These are phyloP conservation scores for Tragelaphus imberbis DNA, from an alignment of 2,113 vertebrate species.

Conservation along the genomic window DNA sequence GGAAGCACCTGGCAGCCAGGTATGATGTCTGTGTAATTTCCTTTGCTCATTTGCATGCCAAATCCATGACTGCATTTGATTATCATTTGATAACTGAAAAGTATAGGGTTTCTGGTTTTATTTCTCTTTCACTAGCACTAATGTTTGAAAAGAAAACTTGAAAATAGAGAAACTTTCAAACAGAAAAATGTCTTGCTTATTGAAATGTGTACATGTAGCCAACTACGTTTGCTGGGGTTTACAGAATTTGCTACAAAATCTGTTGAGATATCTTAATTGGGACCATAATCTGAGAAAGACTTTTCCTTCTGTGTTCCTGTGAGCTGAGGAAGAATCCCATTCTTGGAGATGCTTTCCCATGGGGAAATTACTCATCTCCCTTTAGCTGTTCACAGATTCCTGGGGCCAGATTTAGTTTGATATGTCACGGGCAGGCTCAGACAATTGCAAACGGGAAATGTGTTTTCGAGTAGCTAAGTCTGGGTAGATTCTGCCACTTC, in stretches of 20 bases:
- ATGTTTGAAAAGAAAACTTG: background rate
- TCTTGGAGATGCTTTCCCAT: background rate
- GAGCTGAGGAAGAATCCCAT: background rate
- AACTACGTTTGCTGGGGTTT: background rate
- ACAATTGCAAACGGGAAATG: background rate
- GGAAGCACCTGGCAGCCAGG: background rate
- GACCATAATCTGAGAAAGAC: background rate
- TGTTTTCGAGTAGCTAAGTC: background rate
- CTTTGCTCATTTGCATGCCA: background rate
- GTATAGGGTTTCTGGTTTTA: background rate
- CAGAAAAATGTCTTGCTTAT: background rate
- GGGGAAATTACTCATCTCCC: constrained; percentile 2
- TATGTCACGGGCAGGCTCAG: background rate
- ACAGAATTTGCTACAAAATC: background rate
- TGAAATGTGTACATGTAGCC: background rate
- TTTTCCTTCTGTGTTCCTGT: background rate
- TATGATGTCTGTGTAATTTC: background rate
- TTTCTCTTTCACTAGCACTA: constrained; percentile 15
- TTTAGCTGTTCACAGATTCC: background rate
- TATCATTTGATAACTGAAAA: background rate
- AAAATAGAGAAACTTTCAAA: background rate
- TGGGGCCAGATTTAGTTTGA: background rate
- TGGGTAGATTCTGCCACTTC: background rate
- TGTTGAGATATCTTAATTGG: background rate
- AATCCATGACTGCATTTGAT: background rate